These are phyloP conservation scores for Chrysotoxum bicinctum DNA, from an alignment of 2,888 invertebrate species.

Conservation along the genomic window DNA sequence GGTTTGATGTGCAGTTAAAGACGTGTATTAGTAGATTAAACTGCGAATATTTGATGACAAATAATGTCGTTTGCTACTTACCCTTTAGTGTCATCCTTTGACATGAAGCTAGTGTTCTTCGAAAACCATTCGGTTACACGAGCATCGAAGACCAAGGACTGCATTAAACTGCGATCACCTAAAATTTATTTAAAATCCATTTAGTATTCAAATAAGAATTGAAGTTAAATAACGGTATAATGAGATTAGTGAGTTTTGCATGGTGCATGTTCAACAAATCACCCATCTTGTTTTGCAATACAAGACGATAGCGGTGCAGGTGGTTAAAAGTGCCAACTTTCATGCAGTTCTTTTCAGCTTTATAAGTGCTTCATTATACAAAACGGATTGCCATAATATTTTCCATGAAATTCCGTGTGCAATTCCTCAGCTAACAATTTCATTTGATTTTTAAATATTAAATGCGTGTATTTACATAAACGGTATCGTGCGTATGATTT, in stretches of 20 bases:
- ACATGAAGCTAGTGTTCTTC: conserved; percentile 87
- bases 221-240: neutral
- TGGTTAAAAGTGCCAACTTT: conserved; percentile 54
- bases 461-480: conserved; percentile 32
- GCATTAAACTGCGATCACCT: conserved; percentile 93
- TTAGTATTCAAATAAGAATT: conserved; percentile 18
- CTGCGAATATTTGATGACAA: neutral
- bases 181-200: conserved; percentile 69
- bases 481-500: conserved; percentile 54
- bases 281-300: conserved; percentile 50
- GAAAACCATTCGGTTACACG: conserved; percentile 94
- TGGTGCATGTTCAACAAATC: conserved; percentile 59
- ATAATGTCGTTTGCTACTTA: conserved; percentile 80
- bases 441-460: conserved; percentile 20
- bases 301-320: conserved; percentile 60
- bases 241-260: conserved; percentile 34
- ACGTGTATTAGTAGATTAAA: conserved; percentile 9
- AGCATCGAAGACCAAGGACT: conserved; percentile 93
- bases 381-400: conserved; percentile 13
- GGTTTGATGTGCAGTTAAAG: conserved; percentile 16
- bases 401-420: conserved; percentile 74
- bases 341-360: conserved; percentile 59
- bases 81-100: conserved; percentile 87
- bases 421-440: conserved; percentile 82
- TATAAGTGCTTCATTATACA: conserved; percentile 44